Percentiles rank a stretch among this genome's conserved stretches.
These are phyloP conservation scores for Siphlonurus alternatus DNA, from an alignment of 2,888 invertebrate genomes.

Conservation along the genomic window DNA sequence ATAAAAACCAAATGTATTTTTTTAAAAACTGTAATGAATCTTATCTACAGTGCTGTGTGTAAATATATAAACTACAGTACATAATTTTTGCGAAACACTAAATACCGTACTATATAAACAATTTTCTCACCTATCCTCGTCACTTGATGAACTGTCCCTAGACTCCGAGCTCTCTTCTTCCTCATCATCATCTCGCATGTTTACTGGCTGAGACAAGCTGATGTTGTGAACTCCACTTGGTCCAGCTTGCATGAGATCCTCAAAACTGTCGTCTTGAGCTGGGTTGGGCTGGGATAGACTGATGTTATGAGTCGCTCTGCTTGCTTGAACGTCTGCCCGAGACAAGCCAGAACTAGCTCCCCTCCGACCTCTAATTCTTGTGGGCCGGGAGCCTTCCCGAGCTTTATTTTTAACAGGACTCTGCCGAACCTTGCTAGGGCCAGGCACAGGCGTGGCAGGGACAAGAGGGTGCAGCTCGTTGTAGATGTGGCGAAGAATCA, in stretches of 20 bases:
- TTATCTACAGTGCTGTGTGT: too few species aligned
- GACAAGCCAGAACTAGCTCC: neutral
- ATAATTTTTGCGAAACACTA: too few species aligned
- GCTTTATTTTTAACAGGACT: neutral
- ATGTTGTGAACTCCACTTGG: neutral
- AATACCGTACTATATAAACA: neutral
- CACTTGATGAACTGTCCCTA: neutral
- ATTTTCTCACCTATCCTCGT: neutral
- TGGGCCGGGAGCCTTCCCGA: neutral
- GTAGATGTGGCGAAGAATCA: constrained; percentile 35
- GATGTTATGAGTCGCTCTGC: neutral
- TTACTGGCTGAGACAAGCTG: neutral
- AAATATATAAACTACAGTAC: too few species aligned
- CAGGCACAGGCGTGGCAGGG: neutral
- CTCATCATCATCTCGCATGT: too few species aligned
- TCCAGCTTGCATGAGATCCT: too few species aligned
- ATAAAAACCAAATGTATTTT: too few species aligned
- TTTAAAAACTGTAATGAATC: too few species aligned
- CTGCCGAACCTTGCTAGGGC: neutral
- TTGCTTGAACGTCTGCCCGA: neutral
- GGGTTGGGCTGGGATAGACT: neutral
- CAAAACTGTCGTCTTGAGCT: neutral
- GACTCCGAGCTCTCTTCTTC: too few species aligned
- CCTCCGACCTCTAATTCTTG: neutral
- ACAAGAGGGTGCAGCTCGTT: constrained; percentile 32